A percentile compares a stretch with the other conserved stretches of the same genome.
These are phyloP conservation scores for Pantherophis guttatus DNA, from an alignment of 2,113 vertebrate genomes.

Conservation along the genomic window DNA sequence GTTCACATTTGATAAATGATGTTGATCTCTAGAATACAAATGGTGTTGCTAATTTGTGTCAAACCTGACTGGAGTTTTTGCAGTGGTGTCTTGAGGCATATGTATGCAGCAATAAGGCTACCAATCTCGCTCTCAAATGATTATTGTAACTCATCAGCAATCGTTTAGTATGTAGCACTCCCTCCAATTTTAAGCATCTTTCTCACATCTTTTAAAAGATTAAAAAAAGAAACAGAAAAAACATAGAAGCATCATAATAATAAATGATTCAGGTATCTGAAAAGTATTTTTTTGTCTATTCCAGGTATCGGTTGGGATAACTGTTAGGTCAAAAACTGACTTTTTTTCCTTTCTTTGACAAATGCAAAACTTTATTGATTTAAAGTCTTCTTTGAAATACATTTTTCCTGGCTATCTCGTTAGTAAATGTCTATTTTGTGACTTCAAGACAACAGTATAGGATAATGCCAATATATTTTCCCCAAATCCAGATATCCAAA, in stretches of 20 bases:
- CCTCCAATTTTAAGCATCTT: not conserved
- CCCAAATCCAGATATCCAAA: not conserved
- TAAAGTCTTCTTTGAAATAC: not conserved
- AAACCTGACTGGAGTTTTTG: not conserved
- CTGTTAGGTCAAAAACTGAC: not conserved
- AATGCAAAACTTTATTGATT: not conserved
- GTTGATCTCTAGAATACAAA: conserved; percentile 31
- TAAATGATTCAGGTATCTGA: not conserved
- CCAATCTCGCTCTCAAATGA: not conserved
- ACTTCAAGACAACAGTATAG: not conserved
- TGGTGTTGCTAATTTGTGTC: not conserved
- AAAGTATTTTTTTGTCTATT: not conserved
- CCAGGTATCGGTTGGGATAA: not conserved
- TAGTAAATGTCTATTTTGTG: not conserved
- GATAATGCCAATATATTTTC: not conserved
- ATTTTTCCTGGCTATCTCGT: not conserved
- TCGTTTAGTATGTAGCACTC: not conserved
- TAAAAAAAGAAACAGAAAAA: not conserved
- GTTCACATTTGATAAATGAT: conserved; percentile 10
- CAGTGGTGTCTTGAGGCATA: not conserved
- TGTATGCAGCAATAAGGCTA: not conserved
- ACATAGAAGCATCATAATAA: not conserved
- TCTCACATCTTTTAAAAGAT: not conserved
- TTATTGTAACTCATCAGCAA: not conserved
- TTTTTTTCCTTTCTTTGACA: not conserved